A percentile compares a stretch with the other conserved stretches of the same genome.
These are phyloP conservation scores for Protobothrops flavoviridis DNA, from an alignment of 2,113 vertebrate species.

Conservation along the genomic window DNA sequence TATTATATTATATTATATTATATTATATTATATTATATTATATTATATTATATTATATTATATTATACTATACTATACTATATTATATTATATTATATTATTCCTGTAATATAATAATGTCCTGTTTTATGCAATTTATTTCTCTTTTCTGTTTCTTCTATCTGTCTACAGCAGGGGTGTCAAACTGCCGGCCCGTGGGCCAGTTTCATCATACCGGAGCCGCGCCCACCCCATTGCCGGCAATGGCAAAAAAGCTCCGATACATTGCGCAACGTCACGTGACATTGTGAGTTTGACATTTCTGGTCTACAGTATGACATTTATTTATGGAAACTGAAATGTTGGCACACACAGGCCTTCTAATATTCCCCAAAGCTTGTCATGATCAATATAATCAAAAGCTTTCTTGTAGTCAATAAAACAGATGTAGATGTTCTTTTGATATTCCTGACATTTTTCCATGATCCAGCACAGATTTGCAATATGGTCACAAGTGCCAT, in stretches of 20 bases:
- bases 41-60: too few relatives aligned
- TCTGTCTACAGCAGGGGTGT: too few relatives aligned
- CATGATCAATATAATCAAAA: neutral
- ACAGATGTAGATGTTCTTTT: neutral
- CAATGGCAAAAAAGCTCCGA: too few relatives aligned
- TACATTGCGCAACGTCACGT: too few relatives aligned
- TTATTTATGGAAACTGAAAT: neutral
- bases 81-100: too few relatives aligned
- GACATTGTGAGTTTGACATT: too few relatives aligned
- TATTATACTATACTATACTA: too few relatives aligned
- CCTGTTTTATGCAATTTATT: neutral
- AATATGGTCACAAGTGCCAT: neutral
- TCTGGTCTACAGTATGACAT: neutral
- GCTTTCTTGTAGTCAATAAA: neutral
- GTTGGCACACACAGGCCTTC: neutral
- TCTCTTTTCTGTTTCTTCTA: neutral
- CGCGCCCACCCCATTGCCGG: too few relatives aligned
- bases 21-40: too few relatives aligned
- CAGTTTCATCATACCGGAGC: too few relatives aligned
- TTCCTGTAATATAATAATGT: neutral
- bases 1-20: too few relatives aligned
- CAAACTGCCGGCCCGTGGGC: too few relatives aligned
- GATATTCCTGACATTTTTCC: neutral
- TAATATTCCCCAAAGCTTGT: neutral
- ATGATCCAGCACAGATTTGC: neutral